Evolutionary conservation across 2,113 vertebrate species (phyloP).

Genomic region (Periophthalmodon schlosseri): DNA sequence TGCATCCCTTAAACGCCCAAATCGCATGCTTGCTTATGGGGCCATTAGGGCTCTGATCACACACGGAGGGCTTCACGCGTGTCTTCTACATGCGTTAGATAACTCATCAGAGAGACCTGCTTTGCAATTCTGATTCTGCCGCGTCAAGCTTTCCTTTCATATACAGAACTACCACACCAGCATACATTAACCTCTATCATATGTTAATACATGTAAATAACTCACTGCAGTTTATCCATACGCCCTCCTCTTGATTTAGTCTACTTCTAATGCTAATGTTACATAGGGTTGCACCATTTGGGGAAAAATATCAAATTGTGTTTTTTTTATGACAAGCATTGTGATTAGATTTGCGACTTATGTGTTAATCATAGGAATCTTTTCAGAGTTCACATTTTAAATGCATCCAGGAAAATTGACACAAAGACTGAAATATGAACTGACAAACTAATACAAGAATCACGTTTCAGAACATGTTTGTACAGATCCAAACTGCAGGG

Average conservation of each 20-base stretch:
- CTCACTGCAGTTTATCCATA: not conserved
- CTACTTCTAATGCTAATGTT: not conserved
- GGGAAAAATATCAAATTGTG: no score
- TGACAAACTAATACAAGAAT: no score
- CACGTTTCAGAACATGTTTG: no score
- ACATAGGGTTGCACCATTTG: not conserved
- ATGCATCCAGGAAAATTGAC: no score
- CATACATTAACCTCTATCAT: not conserved
- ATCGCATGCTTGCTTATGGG: not conserved
- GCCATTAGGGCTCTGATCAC: not conserved
- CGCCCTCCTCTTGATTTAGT: not conserved
- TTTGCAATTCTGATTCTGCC: constrained; percentile 3
- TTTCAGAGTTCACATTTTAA: no score
- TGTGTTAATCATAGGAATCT: no score
- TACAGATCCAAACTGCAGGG: no score
- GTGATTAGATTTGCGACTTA: no score
- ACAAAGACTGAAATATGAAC: no score
- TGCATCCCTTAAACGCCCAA: not conserved
- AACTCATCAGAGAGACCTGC: not conserved
- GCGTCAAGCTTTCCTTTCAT: not conserved
- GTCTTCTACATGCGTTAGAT: not conserved
- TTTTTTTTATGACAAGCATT: no score
- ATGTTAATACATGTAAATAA: constrained; percentile 6
- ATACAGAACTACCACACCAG: not conserved
- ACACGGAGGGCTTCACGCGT: not conserved